A percentile compares a stretch with the other conserved stretches of the same genome.
Evolutionary conservation across 1,140 invertebrate genomes (phyloP).

Genomic region (Dysdera silvatica): DNA sequence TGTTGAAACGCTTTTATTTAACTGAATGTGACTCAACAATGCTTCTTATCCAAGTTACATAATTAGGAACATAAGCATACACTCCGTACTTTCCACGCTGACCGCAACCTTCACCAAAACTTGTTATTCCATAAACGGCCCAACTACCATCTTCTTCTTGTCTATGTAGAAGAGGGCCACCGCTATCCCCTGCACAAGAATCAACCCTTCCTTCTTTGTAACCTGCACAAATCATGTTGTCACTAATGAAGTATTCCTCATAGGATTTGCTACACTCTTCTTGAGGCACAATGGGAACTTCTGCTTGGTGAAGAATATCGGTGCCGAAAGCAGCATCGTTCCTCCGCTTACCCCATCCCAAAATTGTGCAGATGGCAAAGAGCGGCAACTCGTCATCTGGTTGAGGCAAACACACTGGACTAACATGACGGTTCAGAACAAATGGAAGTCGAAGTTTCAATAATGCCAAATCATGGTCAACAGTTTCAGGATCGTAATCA

Average conservation of each 20-base stretch:
- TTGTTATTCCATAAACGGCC: conserved; percentile 82
- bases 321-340: conserved; percentile 63
- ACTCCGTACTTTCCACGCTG: conserved; percentile 83
- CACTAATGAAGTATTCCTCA: conserved; percentile 50
- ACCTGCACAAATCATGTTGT: conserved; percentile 56
- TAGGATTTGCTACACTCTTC: conserved; percentile 48
- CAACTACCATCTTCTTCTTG: conserved; percentile 44
- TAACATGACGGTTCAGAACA: conserved; percentile 38
- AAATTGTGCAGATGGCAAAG: too few species aligned
- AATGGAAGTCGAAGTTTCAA: conserved; percentile 52
- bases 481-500: conserved; percentile 72
- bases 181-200: conserved; percentile 56
- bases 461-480: conserved; percentile 85
- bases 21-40: too few species aligned
- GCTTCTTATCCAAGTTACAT: conserved; percentile 67
- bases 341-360: conserved; percentile 33
- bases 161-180: conserved; percentile 58
- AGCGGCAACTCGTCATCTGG: conserved; percentile 47
- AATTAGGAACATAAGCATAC: conserved; percentile 77
- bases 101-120: conserved; percentile 88
- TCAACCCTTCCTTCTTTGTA: conserved; percentile 49
- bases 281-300: conserved; percentile 50
- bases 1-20: too few species aligned
- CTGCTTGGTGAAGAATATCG: conserved; percentile 64
- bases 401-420: conserved; percentile 58